A percentile compares a stretch with the other conserved stretches of the same genome.
These are phyloP conservation scores for Caenorhabditis remanei DNA, from an alignment of 1,140 invertebrate genomes.

Conservation along the genomic window DNA sequence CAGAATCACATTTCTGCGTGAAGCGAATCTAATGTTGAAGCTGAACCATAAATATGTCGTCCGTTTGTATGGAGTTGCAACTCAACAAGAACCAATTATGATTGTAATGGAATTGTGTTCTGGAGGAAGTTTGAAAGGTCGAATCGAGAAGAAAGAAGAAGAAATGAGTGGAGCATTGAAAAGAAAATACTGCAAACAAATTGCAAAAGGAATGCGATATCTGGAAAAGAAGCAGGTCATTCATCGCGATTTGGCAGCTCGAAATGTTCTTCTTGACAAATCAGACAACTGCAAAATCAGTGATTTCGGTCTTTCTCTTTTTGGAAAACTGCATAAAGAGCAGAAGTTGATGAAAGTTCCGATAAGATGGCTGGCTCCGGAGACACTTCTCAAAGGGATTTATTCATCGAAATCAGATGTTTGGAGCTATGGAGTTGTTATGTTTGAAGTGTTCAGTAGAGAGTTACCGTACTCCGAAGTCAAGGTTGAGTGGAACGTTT, in stretches of 20 bases:
- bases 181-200: conserved; percentile 49
- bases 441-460: conserved; percentile 64
- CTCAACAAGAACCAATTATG: conserved; percentile 66
- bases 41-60: conserved; percentile 61
- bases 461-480: conserved; percentile 13
- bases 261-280: conserved; percentile 81
- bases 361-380: conserved; percentile 90
- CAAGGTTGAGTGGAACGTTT: not conserved
- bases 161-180: not conserved
- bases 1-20: conserved; percentile 61
- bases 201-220: conserved; percentile 42
- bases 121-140: conserved; percentile 40
- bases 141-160: conserved; percentile 37
- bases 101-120: conserved; percentile 65
- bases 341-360: conserved; percentile 81
- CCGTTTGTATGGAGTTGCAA: conserved; percentile 61
- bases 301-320: conserved; percentile 65
- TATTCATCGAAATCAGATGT: conserved; percentile 92
- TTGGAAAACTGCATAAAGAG: conserved; percentile 63
- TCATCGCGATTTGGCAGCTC: conserved; percentile 82
- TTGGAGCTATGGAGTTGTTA: conserved; percentile 83
- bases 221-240: conserved; percentile 51
- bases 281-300: conserved; percentile 61
- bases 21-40: conserved; percentile 65
- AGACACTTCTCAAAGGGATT: conserved; percentile 92